A percentile compares a stretch with the other conserved stretches of the same genome.
phyloP scores from a whole-genome alignment of 2,888 invertebrate species.

The Dolomedes plantarius region DNA sequence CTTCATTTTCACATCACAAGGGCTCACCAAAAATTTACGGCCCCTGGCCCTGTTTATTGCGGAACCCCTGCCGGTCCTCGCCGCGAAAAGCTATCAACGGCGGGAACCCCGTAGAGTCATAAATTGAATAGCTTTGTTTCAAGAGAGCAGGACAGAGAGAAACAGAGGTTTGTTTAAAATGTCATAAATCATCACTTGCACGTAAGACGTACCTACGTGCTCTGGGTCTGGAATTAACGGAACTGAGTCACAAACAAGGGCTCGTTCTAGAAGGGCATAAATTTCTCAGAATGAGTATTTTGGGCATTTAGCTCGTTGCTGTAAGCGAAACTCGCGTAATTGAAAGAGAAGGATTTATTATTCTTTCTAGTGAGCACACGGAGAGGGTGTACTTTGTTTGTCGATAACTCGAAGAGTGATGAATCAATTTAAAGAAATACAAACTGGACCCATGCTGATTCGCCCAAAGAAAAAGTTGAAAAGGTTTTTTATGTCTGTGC shows the following conservation, averaged over 20 bases:
- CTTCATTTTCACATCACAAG: constrained; percentile 20
- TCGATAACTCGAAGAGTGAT: not conserved
- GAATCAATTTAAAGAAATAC: not conserved
- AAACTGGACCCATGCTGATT: not conserved
- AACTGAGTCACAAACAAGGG: constrained; percentile 6
- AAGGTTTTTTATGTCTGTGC: too few relatives aligned
- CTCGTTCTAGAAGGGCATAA: not conserved
- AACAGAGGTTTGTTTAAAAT: constrained; percentile 67
- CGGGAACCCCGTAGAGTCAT: constrained; percentile 45
- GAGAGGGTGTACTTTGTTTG: not conserved
- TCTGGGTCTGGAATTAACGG: not conserved
- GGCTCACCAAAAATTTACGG: constrained; percentile 3
- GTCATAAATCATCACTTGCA: constrained; percentile 51
- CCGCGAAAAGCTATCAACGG: constrained; percentile 41
- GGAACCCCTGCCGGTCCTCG: constrained; percentile 22
- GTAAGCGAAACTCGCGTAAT: not conserved
- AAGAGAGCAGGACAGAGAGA: constrained; percentile 18
- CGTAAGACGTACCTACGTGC: not conserved
- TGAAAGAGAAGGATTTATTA: not conserved
- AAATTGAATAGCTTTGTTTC: constrained; percentile 64
- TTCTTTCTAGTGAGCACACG: not conserved
- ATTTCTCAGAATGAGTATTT: not conserved
- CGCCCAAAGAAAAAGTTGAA: too few relatives aligned
- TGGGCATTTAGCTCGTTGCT: not conserved
- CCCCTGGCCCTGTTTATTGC: not conserved